Base-by-base conservation (phyloP, 2,113 vertebrate species). In the Dipodomys stephensi region DNA sequence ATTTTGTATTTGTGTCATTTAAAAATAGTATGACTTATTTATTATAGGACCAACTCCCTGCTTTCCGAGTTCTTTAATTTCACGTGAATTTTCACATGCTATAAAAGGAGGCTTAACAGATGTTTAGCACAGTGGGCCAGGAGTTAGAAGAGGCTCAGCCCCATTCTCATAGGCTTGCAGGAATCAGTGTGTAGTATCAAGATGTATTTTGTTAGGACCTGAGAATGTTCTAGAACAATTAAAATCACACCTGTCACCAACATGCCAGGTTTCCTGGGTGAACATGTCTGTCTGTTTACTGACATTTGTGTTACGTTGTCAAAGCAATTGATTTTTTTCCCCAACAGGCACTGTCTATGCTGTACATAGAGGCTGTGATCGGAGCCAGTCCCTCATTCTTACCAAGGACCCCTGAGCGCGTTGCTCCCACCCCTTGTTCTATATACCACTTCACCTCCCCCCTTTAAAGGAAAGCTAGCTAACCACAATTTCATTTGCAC, bases 1-100 rank as follows among this genome's bases (percentile, higher is more conserved):
- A 57, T 57, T 57, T 57, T 57, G 13, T 57, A 57, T 57, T 16
- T 57, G 15, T 57, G 4, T 57, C 53, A 57, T 57, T 57, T 57
- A 57, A 18, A 16, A 57, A 57, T 16, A 57, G 53, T 13, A 57
- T 3, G 11, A 23, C 30, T 71, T 73, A 82, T 90, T 73, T 82
- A 60, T 85, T 85, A 62, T 27, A 85, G 39, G 93, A 12, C 3
- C 18, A 10, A 30, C 1, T 72, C 27, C 53, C 7, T 72, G 74
- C 30, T 85, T 93, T 89, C 23, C 57, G 18, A 57, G 11, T 72
- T 72, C 60, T 77, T 91, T 80, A 76, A 85, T 93, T 67, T 64
- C 39, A 67, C 77, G 44, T 71, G 73, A 78, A 62, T 23, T 87
- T 94, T 78, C 35, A 46, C 73, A 69, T 49, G 83, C 12, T 23